Percentiles rank a stretch among this genome's conserved stretches.
phyloP scores from a whole-genome alignment of 2,113 vertebrate species.

The Protobothrops flavoviridis region DNA sequence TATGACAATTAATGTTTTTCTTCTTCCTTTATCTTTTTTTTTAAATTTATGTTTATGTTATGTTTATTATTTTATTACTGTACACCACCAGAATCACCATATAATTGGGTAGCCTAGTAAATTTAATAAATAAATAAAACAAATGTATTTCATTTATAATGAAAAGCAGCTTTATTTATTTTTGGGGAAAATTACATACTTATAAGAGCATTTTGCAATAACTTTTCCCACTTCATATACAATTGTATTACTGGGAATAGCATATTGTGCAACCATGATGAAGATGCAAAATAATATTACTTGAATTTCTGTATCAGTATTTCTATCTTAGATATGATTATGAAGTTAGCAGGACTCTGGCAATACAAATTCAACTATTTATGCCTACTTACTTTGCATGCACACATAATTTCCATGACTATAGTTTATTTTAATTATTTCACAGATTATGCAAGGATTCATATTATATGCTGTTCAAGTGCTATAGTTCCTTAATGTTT shows the following conservation, averaged over 20 bases:
- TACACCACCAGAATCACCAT: too few relatives aligned
- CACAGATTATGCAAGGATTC: background rate
- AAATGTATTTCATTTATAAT: slow-evolving; percentile 34
- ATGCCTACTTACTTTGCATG: background rate
- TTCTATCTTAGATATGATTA: background rate
- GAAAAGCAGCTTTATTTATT: slow-evolving; percentile 52
- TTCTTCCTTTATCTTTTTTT: too few relatives aligned
- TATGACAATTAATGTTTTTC: too few relatives aligned
- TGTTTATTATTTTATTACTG: too few relatives aligned
- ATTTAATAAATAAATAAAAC: too few relatives aligned
- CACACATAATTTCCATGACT: background rate
- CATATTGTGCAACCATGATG: background rate
- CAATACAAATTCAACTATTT: background rate
- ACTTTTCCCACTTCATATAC: slow-evolving; percentile 16
- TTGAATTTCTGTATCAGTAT: background rate
- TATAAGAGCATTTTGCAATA: slow-evolving; percentile 48
- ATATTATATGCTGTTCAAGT: background rate
- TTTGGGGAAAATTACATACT: slow-evolving; percentile 40
- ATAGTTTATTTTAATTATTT: background rate
- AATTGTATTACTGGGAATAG: background rate
- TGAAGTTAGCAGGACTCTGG: background rate
- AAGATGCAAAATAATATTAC: background rate
- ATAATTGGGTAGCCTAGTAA: too few relatives aligned
- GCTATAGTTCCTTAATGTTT: background rate
- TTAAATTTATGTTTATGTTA: too few relatives aligned